phyloP scores from a whole-genome alignment of 2,888 invertebrate genomes.

The Pseudanteris insignis region DNA sequence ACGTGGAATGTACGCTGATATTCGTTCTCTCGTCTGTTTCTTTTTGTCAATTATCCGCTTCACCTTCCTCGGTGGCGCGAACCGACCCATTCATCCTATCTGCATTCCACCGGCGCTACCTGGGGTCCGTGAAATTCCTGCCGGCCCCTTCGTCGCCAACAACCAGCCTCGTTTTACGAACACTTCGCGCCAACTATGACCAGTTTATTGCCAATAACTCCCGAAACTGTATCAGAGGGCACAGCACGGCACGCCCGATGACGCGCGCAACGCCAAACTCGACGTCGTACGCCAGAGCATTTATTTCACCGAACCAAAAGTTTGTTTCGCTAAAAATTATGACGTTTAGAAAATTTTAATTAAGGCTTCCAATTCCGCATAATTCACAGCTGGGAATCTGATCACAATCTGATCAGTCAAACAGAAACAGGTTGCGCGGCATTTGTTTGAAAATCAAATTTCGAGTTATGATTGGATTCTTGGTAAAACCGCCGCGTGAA shows the following conservation, averaged over 20 bases:
- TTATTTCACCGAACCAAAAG: too few relatives aligned
- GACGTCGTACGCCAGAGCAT: too few relatives aligned
- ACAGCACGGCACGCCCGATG: background rate
- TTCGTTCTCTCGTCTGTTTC: constrained; percentile 22
- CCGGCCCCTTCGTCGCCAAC: constrained; percentile 32
- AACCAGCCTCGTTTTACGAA: constrained; percentile 48
- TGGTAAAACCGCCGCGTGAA: background rate
- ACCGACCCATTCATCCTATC: constrained; percentile 65
- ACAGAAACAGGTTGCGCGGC: constrained; percentile 5
- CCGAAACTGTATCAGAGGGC: constrained; percentile 16
- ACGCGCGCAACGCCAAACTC: background rate
- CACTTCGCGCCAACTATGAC: constrained; percentile 14
- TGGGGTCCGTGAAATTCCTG: constrained; percentile 60
- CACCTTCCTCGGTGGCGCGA: constrained; percentile 52
- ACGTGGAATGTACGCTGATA: constrained; percentile 46
- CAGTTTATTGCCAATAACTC: constrained; percentile 29
- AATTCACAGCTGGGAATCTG: too few relatives aligned
- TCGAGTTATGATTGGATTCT: constrained; percentile 8
- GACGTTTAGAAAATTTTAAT: background rate
- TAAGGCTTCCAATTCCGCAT: background rate
- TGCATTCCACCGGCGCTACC: constrained; percentile 64
- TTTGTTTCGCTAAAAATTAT: background rate
- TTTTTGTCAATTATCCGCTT: constrained; percentile 41
- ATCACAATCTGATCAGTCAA: constrained; percentile 8
- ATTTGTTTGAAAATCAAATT: constrained; percentile 8